A percentile compares a stretch with the other conserved stretches of the same genome.
Evolutionary conservation across 2,113 vertebrate species (phyloP).

Genomic region (Gobiocypris rarus): DNA sequence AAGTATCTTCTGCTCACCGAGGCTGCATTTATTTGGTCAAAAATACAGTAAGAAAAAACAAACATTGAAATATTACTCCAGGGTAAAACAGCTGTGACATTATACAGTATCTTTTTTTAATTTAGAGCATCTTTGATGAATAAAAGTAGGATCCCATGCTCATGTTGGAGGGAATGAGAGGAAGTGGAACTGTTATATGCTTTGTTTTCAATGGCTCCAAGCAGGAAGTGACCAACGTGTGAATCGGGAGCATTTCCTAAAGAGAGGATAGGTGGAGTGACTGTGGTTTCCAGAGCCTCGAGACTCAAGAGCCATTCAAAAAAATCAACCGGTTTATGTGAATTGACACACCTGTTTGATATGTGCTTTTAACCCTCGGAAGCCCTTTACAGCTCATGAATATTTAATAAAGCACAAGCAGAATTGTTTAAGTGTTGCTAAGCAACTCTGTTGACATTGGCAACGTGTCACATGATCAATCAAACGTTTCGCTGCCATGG

Average conservation of each 20-base stretch:
- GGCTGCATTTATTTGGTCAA: no score
- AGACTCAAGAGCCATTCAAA: no score
- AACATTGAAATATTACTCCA: no score
- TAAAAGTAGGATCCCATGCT: not conserved
- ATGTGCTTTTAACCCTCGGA: no score
- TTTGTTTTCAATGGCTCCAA: not conserved
- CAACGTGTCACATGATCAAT: not conserved
- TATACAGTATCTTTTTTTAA: not conserved
- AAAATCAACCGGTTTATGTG: not conserved
- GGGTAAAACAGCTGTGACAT: no score
- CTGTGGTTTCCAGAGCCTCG: not conserved
- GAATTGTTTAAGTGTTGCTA: not conserved
- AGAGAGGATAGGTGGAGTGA: not conserved
- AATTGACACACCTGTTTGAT: not conserved
- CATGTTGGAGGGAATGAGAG: not conserved
- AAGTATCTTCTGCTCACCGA: no score
- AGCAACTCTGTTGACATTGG: not conserved
- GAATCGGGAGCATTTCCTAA: not conserved
- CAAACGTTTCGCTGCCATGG: not conserved
- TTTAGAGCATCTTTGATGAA: not conserved
- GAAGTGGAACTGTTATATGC: not conserved
- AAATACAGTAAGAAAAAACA: no score
- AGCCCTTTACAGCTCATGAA: not conserved
- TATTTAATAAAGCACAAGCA: not conserved
- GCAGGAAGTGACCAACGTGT: not conserved